Conservation (phyloP, 2,888 invertebrate genomes). For the Ganaspis brasiliensis region DNA sequence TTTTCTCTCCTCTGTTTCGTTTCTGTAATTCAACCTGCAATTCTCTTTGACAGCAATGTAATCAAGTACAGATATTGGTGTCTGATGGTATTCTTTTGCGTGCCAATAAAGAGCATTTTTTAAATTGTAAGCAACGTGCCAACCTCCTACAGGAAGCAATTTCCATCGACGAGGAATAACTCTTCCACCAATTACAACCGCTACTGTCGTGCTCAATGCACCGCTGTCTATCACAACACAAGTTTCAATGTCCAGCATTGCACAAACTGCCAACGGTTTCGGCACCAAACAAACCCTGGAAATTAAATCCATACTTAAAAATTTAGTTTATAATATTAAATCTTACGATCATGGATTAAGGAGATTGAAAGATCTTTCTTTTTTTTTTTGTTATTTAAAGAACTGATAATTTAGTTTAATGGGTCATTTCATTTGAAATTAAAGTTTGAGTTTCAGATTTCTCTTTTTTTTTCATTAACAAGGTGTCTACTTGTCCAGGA, state of each 20-base stretch:
- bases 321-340: too few species aligned
- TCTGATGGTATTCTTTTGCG: constrained; percentile 77
- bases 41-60: constrained; percentile 78
- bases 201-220: constrained; percentile 79
- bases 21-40: constrained; percentile 78
- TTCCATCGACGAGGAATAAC: constrained; percentile 78
- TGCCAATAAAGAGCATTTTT: constrained; percentile 79
- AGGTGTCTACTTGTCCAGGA: too few species aligned
- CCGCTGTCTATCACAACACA: constrained; percentile 81
- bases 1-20: constrained; percentile 74
- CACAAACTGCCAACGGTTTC: constrained; percentile 79
- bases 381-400: too few species aligned
- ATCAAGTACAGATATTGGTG: constrained; percentile 79
- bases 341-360: too few species aligned
- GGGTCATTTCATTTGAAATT: too few species aligned
- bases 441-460: too few species aligned
- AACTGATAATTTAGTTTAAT: too few species aligned
- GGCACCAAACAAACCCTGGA: constrained; percentile 78
- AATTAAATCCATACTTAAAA: constrained; percentile 39
- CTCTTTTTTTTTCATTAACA: too few species aligned
- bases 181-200: constrained; percentile 79
- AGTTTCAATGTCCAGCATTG: constrained; percentile 78
- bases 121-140: constrained; percentile 79
- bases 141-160: constrained; percentile 79
- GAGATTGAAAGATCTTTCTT: too few species aligned